Evolutionary conservation across 2,888 invertebrate genomes (phyloP), one percentile per base, ranked within the genome.

Genomic region (Tillus elongatus): DNA sequence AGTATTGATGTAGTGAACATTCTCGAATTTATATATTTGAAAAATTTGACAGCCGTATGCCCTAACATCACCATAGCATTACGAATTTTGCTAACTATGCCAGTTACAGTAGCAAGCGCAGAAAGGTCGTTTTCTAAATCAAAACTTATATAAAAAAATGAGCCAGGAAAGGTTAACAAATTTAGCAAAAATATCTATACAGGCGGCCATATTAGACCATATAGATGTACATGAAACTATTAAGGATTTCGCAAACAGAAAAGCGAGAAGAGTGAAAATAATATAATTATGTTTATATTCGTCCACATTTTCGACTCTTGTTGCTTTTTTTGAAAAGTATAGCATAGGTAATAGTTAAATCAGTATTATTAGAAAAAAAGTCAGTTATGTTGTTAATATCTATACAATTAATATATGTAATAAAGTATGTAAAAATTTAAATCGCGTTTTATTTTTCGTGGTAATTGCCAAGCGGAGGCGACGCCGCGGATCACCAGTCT

Each of bases 161-260:
- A 37, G 26, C 32, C 41, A 46, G 40, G 39, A 44, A 33, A 42
- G 40, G 31, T 44, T 39, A 41, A 36, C 41, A 36, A 41, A 45
- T 43, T n/a, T n/a, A 39, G 42, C 45, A 40, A 43, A 35, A 43
- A 45, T 45, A 45, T 43, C 43, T 15, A 43, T 45, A 39, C 35
- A 45, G 35, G 39, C 32, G 32, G 43, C 36, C 33, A 38, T 43
- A 43, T 33, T 37, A 40, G 40, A 43, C 32, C 28, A 41, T 38
- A 38, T 26, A 37, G 37, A 41, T 36, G 37, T 43, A 35, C 35
- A 39, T 34, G 39, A 44, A 33, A 41, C 14, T 34, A 44, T 45
- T 29, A 41, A 44, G 33, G 39, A 45, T 39, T 44, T 45, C 36
- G 37, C 42, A 35, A 42, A 36, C 40, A 40, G 36, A 34, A 40